Evolutionary conservation across 2,888 invertebrate genomes (phyloP), one percentile per base, ranked within the genome.

Genomic region (Phaonia tiefii): DNA sequence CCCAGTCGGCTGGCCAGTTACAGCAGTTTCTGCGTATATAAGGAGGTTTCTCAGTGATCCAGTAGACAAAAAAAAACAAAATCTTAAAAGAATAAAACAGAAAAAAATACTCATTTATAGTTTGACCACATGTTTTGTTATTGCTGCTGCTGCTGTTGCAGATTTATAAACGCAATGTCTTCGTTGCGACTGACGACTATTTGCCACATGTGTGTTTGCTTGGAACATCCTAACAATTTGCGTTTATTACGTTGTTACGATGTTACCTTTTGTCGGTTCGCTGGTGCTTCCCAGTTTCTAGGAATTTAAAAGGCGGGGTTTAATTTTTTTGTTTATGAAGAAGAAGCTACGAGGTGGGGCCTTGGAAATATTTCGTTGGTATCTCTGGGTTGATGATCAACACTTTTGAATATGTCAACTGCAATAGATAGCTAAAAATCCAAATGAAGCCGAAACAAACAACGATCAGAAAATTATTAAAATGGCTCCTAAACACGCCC

Each of bases 141-240:
- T 58, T n/a, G n/a, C n/a, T n/a, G n/a, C n/a, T 71, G 37, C 46
- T 25, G 26, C 7, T 46, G 44, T 8, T 65, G 60, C 22, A 5
- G 51, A n/a, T 20, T 54, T 69, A 66, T 22, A 31, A 26, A 31
- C 42, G 37, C 13, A 39, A 15, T 60, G 60, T 56, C n/a, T n/a
- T n/a, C 22, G 37, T 31, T 67, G n/a, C n/a, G n/a, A n/a, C n/a
- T n/a, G n/a, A n/a, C 20, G 49, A 46, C 20, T 69, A 39, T 69
- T 69, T 39, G 54, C 51, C 39, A 70, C 66, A 75, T 70, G 8
- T 8, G 72, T 71, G 75, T 65, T 22, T 54, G 54, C 42, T 22
- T 70, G 63, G 65, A 46, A 75, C 69, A 82, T 79, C 79, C 70
- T 73, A 66, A 63, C 65, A 83, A 83, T 83, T 78, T 73, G 65